Conservation (phyloP, 2,888 invertebrate species). For the Drosophila fulvimacula region DNA sequence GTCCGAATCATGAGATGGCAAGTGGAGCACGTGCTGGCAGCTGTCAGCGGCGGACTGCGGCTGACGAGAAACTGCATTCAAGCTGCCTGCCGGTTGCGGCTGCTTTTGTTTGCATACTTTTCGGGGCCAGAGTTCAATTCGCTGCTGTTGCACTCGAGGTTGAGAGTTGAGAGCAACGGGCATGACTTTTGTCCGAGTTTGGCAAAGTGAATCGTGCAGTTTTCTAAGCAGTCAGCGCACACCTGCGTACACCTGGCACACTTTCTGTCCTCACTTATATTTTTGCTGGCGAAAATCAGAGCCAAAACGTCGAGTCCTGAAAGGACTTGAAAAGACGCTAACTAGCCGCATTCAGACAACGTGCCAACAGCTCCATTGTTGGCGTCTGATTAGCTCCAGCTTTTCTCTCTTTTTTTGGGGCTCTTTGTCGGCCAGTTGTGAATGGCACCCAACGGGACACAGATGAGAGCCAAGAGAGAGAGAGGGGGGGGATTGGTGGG, state of each 20-base stretch:
- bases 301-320: conserved; percentile 6
- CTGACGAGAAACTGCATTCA: conserved; percentile 20
- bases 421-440: conserved; percentile 24
- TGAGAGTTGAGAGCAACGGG: conserved; percentile 19
- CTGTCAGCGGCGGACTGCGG: conserved; percentile 19
- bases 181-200: conserved; percentile 28
- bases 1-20: conserved; percentile 11
- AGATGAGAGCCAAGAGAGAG: not conserved
- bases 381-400: conserved; percentile 27
- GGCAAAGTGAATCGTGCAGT: conserved; percentile 1
- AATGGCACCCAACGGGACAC: not conserved
- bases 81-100: conserved; percentile 1
- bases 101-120: conserved; percentile 31
- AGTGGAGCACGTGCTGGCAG: conserved; percentile 28
- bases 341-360: conserved; percentile 61
- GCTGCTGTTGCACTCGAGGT: conserved; percentile 20
- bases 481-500: not conserved
- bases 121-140: conserved; percentile 43
- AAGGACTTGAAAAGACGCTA: conserved; percentile 50
- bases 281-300: conserved; percentile 22
- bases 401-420: conserved; percentile 3
- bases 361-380: conserved; percentile 51
- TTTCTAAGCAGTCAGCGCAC: conserved; percentile 10
- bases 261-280: not conserved
- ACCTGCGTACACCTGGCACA: not conserved